phyloP scores from a whole-genome alignment of 1,140 invertebrate genomes.

The Battus philenor region DNA sequence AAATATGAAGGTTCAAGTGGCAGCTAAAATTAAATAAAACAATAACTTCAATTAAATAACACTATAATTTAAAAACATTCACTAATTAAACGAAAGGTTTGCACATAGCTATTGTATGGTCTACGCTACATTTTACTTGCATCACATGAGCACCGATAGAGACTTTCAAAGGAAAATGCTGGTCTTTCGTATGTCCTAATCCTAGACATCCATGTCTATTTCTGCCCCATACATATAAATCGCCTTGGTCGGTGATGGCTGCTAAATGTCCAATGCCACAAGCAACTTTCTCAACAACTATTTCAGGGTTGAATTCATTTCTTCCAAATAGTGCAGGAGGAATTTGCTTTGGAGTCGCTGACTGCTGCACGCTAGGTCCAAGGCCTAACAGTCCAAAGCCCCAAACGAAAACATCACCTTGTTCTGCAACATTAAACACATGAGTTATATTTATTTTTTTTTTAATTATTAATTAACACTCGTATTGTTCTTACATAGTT shows the following conservation, averaged over 20 bases:
- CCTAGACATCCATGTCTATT: constrained; percentile 91
- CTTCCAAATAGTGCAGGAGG: constrained; percentile 89
- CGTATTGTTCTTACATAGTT: too few species aligned
- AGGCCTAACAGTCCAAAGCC: constrained; percentile 94
- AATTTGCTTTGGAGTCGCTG: constrained; percentile 81
- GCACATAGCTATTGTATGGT: constrained; percentile 89
- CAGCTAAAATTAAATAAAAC: too few species aligned
- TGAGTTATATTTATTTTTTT: too few species aligned
- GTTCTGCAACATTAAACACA: constrained; percentile 75
- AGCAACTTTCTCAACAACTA: constrained; percentile 80
- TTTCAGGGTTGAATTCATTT: constrained; percentile 87
- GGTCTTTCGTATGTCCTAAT: constrained; percentile 85
- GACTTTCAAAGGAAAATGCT: constrained; percentile 92
- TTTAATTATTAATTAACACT: too few species aligned
- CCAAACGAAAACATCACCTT: constrained; percentile 93
- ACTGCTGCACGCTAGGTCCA: constrained; percentile 85
- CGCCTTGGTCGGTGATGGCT: constrained; percentile 86
- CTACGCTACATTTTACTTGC: constrained; percentile 87
- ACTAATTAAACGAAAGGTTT: constrained; percentile 79
- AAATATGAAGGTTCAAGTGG: too few species aligned
- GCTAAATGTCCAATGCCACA: constrained; percentile 88
- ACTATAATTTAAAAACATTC: too few species aligned
- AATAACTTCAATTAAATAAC: too few species aligned
- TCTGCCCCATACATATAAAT: constrained; percentile 93
- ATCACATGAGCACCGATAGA: constrained; percentile 84